Evolutionary conservation across 2,888 invertebrate species (phyloP), one percentile per base, ranked within the genome.

Genomic region (Endomychus coccineus): DNA sequence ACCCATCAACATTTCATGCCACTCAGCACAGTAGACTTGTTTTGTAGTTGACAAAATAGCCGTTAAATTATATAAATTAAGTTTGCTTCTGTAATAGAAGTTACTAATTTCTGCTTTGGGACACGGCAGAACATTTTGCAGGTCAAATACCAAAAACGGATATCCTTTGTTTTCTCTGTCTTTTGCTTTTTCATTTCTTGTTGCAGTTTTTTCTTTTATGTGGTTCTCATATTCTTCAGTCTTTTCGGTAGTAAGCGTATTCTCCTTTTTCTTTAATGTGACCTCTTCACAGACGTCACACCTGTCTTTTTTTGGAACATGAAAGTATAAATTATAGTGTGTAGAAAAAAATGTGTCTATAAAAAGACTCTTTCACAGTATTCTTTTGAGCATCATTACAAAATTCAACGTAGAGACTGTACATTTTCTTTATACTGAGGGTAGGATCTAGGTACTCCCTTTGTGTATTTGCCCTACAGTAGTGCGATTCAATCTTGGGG

Each of bases 31-130:
- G 16, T 29, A 54, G 11, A 50, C 48, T 44, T 50, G 45, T 38
- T 53, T 50, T 16, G 43, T 45, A 34, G 35, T 46, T 25, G 50
- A 48, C 27, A 45, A 42, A 39, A 50, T 43, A 17, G 46, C 50
- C 30, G 50, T 54, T 27, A 55, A 40, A 42, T 54, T 51, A 33
- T 51, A 51, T 19, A 43, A 29, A 34, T 36, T n/a, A n/a, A n/a
- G n/a, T 39, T 36, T 52, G 27, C 39, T 48, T 43, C 42, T 42
- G 38, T 53, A 49, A 36, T 43, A 51, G 34, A 43, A 51, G 14
- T 32, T 39, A 17, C 44, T 40, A 24, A 50, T 40, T 41, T 46
- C 46, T 29, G 52, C 46, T 32, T 43, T 44, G 17, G 49, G 47
- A 35, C 47, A 49, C 11, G 42, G 29, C 24, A 53, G 35, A 33